Percentiles rank a stretch among this genome's conserved stretches.
Evolutionary conservation across 2,113 vertebrate genomes (phyloP).

Genomic region (Erythrolamprus reginae): DNA sequence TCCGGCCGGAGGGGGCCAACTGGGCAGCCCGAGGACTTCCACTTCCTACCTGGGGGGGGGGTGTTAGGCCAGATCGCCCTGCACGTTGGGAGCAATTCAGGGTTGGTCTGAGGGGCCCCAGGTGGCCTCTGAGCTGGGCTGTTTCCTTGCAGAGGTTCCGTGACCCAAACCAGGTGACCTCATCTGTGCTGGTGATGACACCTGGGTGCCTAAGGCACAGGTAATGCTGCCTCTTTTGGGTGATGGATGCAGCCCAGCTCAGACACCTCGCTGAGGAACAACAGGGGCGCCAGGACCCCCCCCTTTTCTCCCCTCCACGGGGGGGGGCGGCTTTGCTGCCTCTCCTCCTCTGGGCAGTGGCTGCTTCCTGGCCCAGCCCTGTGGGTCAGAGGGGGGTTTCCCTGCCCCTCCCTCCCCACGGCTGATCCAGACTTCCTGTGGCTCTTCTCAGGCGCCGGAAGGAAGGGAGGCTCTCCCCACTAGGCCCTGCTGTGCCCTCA

Average conservation of each 20-base stretch:
- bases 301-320: not conserved
- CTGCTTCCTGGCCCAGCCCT: not conserved
- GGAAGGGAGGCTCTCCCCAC: not conserved
- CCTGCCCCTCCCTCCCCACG: not conserved
- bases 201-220: not conserved
- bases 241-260: too few relatives aligned
- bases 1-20: too few relatives aligned
- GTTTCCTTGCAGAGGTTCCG: not conserved
- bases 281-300: not conserved
- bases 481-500: not conserved
- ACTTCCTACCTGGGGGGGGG: not conserved
- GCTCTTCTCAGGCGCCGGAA: too few relatives aligned
- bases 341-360: not conserved
- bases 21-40: not conserved
- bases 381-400: not conserved
- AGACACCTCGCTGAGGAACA: not conserved
- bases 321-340: not conserved
- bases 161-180: not conserved
- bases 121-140: not conserved
- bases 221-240: not conserved
- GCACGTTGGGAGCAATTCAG: too few relatives aligned
- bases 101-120: not conserved
- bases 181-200: not conserved
- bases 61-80: too few relatives aligned
- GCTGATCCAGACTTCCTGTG: not conserved